Conservation (phyloP, 2,113 vertebrate species). For the Orycteropus afer region DNA sequence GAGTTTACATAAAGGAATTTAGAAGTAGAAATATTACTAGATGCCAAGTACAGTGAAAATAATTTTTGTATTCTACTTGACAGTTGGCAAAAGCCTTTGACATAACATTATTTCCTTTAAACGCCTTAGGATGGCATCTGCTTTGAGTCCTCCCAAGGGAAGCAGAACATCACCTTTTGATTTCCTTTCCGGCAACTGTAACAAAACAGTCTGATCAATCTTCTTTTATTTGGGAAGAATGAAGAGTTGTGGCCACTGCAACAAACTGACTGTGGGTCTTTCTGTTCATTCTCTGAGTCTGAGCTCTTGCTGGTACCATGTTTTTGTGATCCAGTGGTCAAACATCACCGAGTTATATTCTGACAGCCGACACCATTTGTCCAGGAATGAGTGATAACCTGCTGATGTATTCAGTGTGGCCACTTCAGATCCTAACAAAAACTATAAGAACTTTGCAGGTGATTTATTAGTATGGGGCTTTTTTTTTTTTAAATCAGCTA, state of each 20-base stretch:
- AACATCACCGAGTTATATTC: background rate
- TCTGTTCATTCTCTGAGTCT: background rate
- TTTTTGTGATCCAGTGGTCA: background rate
- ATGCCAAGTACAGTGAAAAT: background rate
- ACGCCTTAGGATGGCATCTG: background rate
- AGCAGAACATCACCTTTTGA: background rate
- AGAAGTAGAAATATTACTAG: background rate
- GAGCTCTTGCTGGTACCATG: background rate
- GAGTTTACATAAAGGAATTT: background rate
- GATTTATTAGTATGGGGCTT: background rate
- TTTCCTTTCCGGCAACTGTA: background rate
- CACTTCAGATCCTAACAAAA: background rate
- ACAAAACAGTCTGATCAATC: background rate
- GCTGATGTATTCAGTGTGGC: background rate
- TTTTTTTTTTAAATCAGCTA: conserved; percentile 32
- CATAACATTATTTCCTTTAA: conserved; percentile 8
- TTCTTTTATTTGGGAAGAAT: background rate
- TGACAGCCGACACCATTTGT: background rate
- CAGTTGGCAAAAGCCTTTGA: background rate
- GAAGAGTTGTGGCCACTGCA: background rate
- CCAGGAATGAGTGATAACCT: background rate
- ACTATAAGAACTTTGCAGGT: background rate
- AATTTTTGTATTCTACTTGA: background rate
- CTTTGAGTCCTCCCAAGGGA: background rate
- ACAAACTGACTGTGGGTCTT: background rate